Percentiles rank a stretch among this genome's conserved stretches.
Evolutionary conservation across 2,113 vertebrate genomes (phyloP).

Genomic region (Spilogale gracilis): DNA sequence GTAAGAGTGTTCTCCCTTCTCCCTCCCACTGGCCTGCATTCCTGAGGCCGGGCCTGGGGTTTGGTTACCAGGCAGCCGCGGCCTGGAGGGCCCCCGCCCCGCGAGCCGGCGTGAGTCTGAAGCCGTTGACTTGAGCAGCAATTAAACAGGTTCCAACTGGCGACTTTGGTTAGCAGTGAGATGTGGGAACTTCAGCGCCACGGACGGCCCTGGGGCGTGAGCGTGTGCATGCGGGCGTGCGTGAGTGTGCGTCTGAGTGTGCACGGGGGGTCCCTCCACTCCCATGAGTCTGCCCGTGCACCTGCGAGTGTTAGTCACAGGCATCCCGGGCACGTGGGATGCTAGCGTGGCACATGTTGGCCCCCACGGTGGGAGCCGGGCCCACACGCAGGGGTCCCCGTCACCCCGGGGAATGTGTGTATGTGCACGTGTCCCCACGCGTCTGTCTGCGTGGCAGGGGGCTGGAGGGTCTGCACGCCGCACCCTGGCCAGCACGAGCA

Average conservation of each 20-base stretch:
- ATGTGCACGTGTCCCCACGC: fast-evolving
- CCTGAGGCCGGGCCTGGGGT: slow-evolving; percentile 84
- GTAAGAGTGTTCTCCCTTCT: background rate
- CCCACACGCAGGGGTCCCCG: background rate
- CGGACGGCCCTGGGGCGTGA: slow-evolving; percentile 65
- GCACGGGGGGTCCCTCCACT: fast-evolving
- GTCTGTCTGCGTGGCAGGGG: fast-evolving
- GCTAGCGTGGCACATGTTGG: background rate
- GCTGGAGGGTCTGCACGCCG: fast-evolving
- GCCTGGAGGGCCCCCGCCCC: slow-evolving; percentile 84
- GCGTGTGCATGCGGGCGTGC: background rate
- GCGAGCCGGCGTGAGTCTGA: slow-evolving; percentile 79
- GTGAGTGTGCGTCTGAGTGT: fast-evolving
- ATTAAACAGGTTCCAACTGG: slow-evolving; percentile 86
- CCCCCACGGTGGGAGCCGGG: background rate
- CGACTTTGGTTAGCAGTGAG: slow-evolving; percentile 80
- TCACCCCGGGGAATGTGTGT: fast-evolving
- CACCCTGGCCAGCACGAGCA: fast-evolving
- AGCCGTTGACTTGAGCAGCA: slow-evolving; percentile 77
- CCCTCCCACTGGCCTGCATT: slow-evolving; percentile 80
- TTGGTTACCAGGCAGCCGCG: slow-evolving; percentile 84
- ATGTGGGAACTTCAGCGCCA: slow-evolving; percentile 80
- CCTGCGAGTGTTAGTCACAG: fast-evolving
- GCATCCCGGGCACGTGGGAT: fast-evolving
- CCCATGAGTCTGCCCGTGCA: background rate